These are phyloP conservation scores for Pyrrhia umbra DNA, from an alignment of 2,888 invertebrate genomes.

Conservation along the genomic window DNA sequence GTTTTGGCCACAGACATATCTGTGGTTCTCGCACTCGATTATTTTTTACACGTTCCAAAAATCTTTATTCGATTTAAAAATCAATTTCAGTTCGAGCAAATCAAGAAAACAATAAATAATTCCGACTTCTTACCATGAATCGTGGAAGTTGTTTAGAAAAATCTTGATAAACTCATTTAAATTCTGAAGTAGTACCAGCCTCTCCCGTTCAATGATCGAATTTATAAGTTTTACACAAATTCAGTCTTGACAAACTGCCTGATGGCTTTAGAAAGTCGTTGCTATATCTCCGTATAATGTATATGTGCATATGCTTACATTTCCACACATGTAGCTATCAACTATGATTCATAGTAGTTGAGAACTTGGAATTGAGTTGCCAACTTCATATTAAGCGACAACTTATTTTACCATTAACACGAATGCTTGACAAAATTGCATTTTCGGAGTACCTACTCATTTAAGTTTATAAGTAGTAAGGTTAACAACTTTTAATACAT, in stretches of 20 bases:
- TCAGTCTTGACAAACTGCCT: conserved; percentile 41
- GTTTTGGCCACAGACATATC: too few relatives aligned
- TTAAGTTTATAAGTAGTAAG: not conserved
- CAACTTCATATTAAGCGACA: conserved; percentile 22
- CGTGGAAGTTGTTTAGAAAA: conserved; percentile 32
- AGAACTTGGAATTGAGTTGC: conserved; percentile 22
- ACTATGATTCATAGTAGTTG: conserved; percentile 13
- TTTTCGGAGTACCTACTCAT: not conserved
- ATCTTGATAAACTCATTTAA: conserved; percentile 31
- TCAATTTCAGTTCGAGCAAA: conserved; percentile 7
- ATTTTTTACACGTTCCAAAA: not conserved
- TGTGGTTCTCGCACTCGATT: too few relatives aligned
- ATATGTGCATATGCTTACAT: conserved; percentile 1
- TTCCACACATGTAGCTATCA: not conserved
- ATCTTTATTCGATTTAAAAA: not conserved
- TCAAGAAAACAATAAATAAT: conserved; percentile 18
- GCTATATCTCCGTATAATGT: conserved; percentile 6
- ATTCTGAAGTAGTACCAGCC: conserved; percentile 40
- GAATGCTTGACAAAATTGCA: conserved; percentile 23
- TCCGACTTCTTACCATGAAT: conserved; percentile 17
- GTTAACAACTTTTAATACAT: not conserved
- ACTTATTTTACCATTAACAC: conserved; percentile 30
- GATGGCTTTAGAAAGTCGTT: conserved; percentile 17
- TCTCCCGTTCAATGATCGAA: conserved; percentile 39
- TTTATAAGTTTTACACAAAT: conserved; percentile 46